Evolutionary conservation across 1,140 invertebrate genomes (phyloP), one percentile per base, ranked within the genome.

Genomic region (Cherax quadricarinatus): DNA sequence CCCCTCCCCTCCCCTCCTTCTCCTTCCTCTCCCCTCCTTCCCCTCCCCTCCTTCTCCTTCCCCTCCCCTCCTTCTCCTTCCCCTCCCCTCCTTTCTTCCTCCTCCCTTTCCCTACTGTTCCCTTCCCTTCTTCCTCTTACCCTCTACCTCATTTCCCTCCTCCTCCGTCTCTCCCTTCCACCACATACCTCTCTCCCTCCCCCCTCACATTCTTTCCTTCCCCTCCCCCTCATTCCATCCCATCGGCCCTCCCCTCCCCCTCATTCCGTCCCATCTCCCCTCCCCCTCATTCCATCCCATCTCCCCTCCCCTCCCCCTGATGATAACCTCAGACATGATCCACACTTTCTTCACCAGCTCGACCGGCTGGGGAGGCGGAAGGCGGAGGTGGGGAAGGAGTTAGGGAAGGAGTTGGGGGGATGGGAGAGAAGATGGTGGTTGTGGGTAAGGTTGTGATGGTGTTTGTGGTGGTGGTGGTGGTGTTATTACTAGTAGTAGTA

Each of bases 191-290:
- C 49, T 79, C 49, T 30, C n/a, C 24, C 78, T 79, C 78, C 48
- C 78, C 24, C 48, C 78, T 79, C 78, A 30, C 78, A 7, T 30
- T 79, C 78, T 79, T 51, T 24, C 78, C 73, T 48, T 79, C 79
- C 41, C 49, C 78, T 41, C 49, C 9, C 78, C 78, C 24, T 80
- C n/a, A 79, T 7, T 80, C 49, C 12, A 24, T 12, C 78, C 16
- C n/a, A 49, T 79, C 30, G 6, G 18, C 73, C 73, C 57, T 5
- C 57, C 57, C 57, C 57, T 60, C 57, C 57, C 57, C 12, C 57
- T 12, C n/a, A n/a, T n/a, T n/a, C n/a, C n/a, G n/a, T n/a, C n/a
- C 53, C 53, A 57, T 57, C 53, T 21, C 18, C 62, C 62, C 62
- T 18, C 62, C 62, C 62, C 18, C 62, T 21, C 62, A 10, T 16